A percentile compares a stretch with the other conserved stretches of the same genome.
These are phyloP conservation scores for Ariolimax columbianus DNA, from an alignment of 2,888 invertebrate species.

Conservation along the genomic window DNA sequence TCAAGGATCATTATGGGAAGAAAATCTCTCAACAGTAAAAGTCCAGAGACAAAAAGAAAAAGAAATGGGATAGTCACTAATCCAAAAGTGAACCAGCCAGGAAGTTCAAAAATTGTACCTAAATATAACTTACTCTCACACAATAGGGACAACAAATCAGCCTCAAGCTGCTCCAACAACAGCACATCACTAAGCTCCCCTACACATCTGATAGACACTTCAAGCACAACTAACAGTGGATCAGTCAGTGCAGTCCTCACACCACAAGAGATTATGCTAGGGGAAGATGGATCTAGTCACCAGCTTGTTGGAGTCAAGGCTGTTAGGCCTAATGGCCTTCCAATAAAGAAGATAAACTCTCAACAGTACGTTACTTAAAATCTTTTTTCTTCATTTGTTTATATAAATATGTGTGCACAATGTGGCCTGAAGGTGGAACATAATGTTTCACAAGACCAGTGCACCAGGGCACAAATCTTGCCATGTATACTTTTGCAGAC, in stretches of 20 bases:
- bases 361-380: slow-evolving; percentile 35
- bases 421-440: no score
- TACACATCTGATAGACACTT: neutral
- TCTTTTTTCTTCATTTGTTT: neutral
- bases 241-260: neutral
- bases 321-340: slow-evolving; percentile 46
- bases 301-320: slow-evolving; percentile 17
- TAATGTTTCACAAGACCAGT: no score
- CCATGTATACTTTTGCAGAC: no score
- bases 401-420: no score
- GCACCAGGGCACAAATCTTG: no score
- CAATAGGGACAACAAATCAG: neutral
- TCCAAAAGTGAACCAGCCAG: slow-evolving; percentile 74
- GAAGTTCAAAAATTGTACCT: slow-evolving; percentile 24
- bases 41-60: slow-evolving; percentile 76
- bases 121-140: slow-evolving; percentile 25
- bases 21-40: slow-evolving; percentile 61
- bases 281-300: neutral
- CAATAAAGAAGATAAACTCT: slow-evolving; percentile 49
- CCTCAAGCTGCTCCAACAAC: neutral
- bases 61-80: slow-evolving; percentile 79
- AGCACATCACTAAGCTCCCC: neutral
- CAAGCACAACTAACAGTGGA: neutral
- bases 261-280: neutral
- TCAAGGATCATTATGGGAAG: slow-evolving; percentile 61